These are phyloP conservation scores for Alosa sapidissima DNA, from an alignment of 2,797 vertebrate genomes.

Conservation along the genomic window DNA sequence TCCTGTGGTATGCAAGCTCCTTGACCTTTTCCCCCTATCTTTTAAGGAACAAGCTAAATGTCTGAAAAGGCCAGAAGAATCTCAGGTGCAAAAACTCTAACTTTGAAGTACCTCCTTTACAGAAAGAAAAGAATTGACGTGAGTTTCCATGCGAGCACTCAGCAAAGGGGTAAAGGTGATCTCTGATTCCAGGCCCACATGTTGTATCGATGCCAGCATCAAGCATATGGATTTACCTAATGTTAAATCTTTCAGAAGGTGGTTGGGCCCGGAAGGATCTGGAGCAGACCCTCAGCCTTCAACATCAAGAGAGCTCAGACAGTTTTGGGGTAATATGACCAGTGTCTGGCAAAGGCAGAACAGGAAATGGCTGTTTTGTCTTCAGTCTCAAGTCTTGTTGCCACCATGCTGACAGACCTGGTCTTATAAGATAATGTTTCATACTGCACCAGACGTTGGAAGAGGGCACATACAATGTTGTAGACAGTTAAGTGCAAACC, in stretches of 20 bases:
- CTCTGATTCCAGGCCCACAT: constrained; percentile 30
- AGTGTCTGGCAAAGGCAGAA: not conserved
- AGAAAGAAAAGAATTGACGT: not conserved
- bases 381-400: constrained; percentile 29
- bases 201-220: constrained; percentile 10
- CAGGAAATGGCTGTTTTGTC: constrained; percentile 41
- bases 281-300: constrained; percentile 6
- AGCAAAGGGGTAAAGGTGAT: constrained; percentile 17
- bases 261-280: constrained; percentile 11
- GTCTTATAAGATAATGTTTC: constrained; percentile 10
- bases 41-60: not conserved
- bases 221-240: constrained; percentile 39
- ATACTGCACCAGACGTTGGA: not conserved
- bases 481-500: constrained; percentile 1
- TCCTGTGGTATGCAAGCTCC: not conserved
- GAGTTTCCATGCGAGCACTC: not conserved
- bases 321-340: constrained; percentile 24
- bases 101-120: not conserved
- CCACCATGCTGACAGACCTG: not conserved
- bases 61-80: not conserved
- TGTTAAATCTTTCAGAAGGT: constrained; percentile 26
- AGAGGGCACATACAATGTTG: not conserved
- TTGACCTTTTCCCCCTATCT: not conserved
- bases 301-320: constrained; percentile 34
- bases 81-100: not conserved